These are phyloP conservation scores for Aporrectodea caliginosa DNA, from an alignment of 1,140 invertebrate species.

Conservation along the genomic window DNA sequence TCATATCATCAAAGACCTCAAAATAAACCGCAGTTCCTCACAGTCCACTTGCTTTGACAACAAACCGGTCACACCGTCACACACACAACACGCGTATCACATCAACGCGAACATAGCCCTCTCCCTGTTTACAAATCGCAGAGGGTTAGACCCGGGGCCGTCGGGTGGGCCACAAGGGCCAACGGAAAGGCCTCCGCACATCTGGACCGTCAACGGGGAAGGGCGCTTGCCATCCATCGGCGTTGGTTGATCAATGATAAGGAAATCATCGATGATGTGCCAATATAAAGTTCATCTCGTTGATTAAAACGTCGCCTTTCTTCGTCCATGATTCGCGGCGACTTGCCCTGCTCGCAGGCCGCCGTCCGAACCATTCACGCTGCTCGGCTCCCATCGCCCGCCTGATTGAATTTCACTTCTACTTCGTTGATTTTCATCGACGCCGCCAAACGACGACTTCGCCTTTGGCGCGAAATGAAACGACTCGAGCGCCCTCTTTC, in stretches of 20 bases:
- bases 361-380: not conserved
- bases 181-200: no score
- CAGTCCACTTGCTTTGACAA: no score
- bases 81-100: no score
- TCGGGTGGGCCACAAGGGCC: no score
- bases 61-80: no score
- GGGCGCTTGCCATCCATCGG: not conserved
- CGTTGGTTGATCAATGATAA: not conserved
- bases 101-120: not conserved
- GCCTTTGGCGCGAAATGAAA: no score
- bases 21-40: no score
- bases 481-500: no score
- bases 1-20: no score
- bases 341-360: not conserved
- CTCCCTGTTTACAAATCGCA: not conserved
- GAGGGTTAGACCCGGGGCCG: no score
- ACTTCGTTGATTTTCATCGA: not conserved
- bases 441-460: not conserved
- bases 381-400: not conserved
- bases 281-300: constrained; percentile 3
- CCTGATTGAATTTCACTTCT: not conserved
- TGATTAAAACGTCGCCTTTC: not conserved
- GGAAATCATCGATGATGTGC: not conserved
- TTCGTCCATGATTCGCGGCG: no score
- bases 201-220: no score